Evolutionary conservation across 92 coral and sea anemone genomes (phyloP), one percentile per base, ranked within the genome.

Genomic region (Porites lobata): DNA sequence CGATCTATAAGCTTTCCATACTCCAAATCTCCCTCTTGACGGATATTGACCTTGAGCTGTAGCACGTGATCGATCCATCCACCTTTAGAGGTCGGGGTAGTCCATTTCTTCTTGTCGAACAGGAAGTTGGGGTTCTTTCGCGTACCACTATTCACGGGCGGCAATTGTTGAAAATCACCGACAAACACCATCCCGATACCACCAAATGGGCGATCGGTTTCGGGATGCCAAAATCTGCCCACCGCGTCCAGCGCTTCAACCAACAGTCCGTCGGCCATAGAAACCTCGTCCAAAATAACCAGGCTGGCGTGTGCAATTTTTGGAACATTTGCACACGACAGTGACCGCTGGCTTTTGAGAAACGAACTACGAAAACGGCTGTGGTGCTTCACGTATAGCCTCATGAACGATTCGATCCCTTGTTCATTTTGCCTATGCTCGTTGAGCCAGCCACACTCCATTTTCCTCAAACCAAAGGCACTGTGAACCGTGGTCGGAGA

Each of bases 91-190:
- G 80, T 76, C 11, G 7, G 26, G 19, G 66, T 76, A 7, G 52
- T 56, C 80, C 80, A 76, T 51, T 76, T 76, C 1, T 5, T 9
- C 6, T 76, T 20, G 1, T 76, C 80, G 67, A 76, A 76, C 67
- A 76, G 12, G 67, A 57, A 76, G 67, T 24, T 26, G 67, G 80
- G 68, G 4, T 76, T 57, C 19, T 76, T 66, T 1, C 80, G 20
- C 50, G 52, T 76, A 6, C 80, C 68, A 57, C 80, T 76, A 22
- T 21, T 13, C 51, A 76, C 80, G 8, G 80, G 80, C 7, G 67
- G 80, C 10, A 76, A 76, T 26, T 76, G 80, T 15, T 76, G 80
- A 76, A 76, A 76, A 76, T 76, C 80, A 2, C 80, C 68, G 21
- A 76, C 80, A 22, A 76, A 76, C 0, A 76, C 67, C 80, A 76